Percentiles rank a stretch among this genome's conserved stretches.
These are phyloP conservation scores for Euphydryas editha DNA, from an alignment of 2,888 invertebrate species.

Conservation along the genomic window DNA sequence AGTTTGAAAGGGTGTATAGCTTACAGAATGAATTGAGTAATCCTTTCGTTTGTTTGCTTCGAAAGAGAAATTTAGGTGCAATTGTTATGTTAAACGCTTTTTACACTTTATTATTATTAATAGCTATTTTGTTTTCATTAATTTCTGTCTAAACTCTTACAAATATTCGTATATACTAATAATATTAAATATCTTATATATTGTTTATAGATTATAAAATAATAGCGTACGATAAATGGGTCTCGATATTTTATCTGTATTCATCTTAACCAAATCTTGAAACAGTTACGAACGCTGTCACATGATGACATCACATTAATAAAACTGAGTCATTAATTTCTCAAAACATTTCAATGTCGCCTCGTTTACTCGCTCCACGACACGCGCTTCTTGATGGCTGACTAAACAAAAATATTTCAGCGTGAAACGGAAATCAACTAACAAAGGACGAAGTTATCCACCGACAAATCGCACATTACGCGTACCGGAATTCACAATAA, in stretches of 20 bases:
- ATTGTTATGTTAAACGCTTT: conserved; percentile 36
- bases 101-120: conserved; percentile 5
- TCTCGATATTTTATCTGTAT: too few species aligned
- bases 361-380: conserved; percentile 16
- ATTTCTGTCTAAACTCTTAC: background rate
- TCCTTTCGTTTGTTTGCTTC: conserved; percentile 37
- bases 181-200: too few species aligned
- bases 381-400: conserved; percentile 37
- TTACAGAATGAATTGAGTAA: conserved; percentile 39
- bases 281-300: background rate
- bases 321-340: conserved; percentile 21
- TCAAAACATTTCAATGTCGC: conserved; percentile 26
- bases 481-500: conserved; percentile 52
- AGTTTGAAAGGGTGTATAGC: conserved; percentile 26
- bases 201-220: too few species aligned
- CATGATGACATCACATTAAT: conserved; percentile 16
- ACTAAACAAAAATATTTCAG: conserved; percentile 38
- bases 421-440: conserved; percentile 32
- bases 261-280: too few species aligned
- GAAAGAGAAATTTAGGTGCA: conserved; percentile 32
- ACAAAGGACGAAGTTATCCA: conserved; percentile 38
- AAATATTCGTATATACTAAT: background rate
- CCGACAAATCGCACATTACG: conserved; percentile 43
- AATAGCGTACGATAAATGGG: too few species aligned
- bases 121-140: background rate